A percentile compares a stretch with the other conserved stretches of the same genome.
These are phyloP conservation scores for Aelia acuminata DNA, from an alignment of 2,888 invertebrate species.

Conservation along the genomic window DNA sequence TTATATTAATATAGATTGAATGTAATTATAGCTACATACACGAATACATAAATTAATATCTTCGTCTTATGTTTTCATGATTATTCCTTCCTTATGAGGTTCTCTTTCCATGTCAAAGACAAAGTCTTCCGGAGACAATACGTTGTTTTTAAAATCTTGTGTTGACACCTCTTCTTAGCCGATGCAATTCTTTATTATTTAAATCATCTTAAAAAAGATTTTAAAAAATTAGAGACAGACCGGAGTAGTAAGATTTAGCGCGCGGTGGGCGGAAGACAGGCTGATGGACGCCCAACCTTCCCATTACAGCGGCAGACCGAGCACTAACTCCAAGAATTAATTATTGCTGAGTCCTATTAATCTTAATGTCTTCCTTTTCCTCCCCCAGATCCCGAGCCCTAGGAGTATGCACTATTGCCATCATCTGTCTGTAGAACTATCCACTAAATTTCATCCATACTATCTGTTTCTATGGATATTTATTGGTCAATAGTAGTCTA, in stretches of 20 bases:
- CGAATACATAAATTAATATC: no score
- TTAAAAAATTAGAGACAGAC: slow-evolving; percentile 24
- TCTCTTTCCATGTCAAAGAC: no score
- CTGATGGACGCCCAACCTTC: slow-evolving; percentile 41
- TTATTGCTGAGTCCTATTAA: slow-evolving; percentile 45
- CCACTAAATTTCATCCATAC: neutral
- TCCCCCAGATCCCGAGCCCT: neutral
- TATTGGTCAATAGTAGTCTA: neutral
- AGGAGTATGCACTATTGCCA: neutral
- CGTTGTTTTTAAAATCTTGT: neutral
- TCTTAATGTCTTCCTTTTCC: slow-evolving; percentile 44
- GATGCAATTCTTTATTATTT: neutral
- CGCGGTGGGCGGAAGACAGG: neutral
- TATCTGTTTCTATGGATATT: neutral
- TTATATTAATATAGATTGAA: no score
- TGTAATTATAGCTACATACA: no score
- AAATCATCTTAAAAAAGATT: neutral
- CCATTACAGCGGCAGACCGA: slow-evolving; percentile 29
- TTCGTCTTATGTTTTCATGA: no score
- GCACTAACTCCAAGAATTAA: slow-evolving; percentile 44
- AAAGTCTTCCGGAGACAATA: no score
- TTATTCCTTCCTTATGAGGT: no score
- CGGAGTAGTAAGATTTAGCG: slow-evolving; percentile 2
- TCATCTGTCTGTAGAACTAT: neutral
- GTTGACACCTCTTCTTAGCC: neutral